Evolutionary conservation across 2,113 vertebrate genomes (phyloP), one percentile per base, ranked within the genome.

Genomic region (Lampris megalopsis): DNA sequence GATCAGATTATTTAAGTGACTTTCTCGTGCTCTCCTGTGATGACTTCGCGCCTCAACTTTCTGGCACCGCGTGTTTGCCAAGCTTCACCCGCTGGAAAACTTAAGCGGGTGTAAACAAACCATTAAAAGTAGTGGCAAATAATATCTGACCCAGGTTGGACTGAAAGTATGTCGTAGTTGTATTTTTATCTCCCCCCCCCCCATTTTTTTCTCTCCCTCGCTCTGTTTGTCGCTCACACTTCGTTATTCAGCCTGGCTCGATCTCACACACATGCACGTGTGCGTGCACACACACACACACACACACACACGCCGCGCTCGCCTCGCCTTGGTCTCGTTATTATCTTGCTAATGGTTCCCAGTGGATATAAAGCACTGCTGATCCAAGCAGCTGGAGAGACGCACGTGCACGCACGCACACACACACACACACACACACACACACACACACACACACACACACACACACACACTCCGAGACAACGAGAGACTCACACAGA

Each of bases 271-370:
- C 41, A 56, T 36, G 49, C 56, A 62, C 61, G 24, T 24, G 24
- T 24, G 24, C 24, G 24, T 24, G 24, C 24, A 62, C 48, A 60
- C 13, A 13, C 61, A 59, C 71, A 54, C 58, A 71, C 62, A 76
- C 56, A 48, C 6, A 71, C 63, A 77, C 69, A 76, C 78, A 77
- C 10, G 6, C 61, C 74, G 24, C 53, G 48, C 49, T 49, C 62
- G 72, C 74, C 79, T 79, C 83, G 86, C 72, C 77, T 65, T 81
- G 78, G 85, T 86, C 82, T 87, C 84, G 81, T 89, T 90, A 92
- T 91, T 86, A 84, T 80, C 80, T 80, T 71, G 68, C 87, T 89
- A 90, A 92, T 91, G 80, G 83, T 81, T 92, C 91, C 90, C 89
- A 78, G 80, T 90, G 87, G 90, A 92, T 79, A 77, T 81, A 81